These are phyloP conservation scores for Phalacrocorax carbo DNA, from an alignment of 2,113 vertebrate genomes.

Conservation along the genomic window DNA sequence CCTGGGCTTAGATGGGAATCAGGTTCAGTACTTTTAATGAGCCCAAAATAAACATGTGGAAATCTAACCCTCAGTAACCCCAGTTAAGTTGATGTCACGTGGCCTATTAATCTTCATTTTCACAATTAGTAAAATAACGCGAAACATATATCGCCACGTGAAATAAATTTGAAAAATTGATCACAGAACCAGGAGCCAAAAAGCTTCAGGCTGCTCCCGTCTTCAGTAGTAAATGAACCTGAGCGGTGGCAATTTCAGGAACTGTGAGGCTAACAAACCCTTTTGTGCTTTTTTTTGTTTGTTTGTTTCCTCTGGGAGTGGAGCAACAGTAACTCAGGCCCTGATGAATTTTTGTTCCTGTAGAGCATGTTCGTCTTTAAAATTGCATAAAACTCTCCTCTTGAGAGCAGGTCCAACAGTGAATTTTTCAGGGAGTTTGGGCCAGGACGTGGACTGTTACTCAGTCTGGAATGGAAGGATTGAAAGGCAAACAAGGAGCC, in stretches of 20 bases:
- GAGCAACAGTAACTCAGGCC: neutral
- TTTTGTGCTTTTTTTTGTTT: neutral
- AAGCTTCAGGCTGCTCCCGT: neutral
- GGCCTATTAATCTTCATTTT: neutral
- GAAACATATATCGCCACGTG: neutral
- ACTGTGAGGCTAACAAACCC: neutral
- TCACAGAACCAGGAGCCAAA: neutral
- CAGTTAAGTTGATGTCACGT: neutral
- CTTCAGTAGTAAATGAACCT: neutral
- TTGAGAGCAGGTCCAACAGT: neutral
- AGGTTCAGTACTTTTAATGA: neutral
- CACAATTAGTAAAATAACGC: constrained; percentile 8
- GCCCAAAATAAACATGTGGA: neutral
- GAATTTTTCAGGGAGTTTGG: neutral
- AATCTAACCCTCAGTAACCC: neutral
- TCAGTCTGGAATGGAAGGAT: neutral
- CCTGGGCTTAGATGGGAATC: neutral
- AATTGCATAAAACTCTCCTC: neutral
- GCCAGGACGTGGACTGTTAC: neutral
- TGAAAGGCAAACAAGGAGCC: neutral
- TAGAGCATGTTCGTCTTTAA: neutral
- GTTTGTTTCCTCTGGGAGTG: neutral
- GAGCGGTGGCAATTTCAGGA: neutral
- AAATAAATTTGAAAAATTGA: neutral
- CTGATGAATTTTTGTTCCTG: neutral